phyloP scores from a whole-genome alignment of 2,797 vertebrate species.

The Clarias laeviceps region DNA sequence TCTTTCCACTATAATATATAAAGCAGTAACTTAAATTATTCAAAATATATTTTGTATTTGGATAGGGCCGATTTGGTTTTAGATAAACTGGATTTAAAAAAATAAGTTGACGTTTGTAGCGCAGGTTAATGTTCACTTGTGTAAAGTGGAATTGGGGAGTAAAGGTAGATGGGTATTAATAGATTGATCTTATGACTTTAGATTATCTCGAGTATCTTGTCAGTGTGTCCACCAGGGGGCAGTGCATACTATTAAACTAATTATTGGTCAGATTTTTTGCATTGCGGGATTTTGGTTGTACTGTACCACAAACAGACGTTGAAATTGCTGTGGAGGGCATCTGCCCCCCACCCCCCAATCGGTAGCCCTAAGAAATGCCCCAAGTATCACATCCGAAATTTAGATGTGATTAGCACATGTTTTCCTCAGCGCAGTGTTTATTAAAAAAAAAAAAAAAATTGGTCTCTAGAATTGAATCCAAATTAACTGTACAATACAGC shows the following conservation, averaged over 20 bases:
- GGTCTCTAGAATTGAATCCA: not conserved
- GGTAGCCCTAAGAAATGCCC: no score
- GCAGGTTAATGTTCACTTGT: no score
- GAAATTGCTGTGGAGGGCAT: no score
- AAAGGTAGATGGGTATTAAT: no score
- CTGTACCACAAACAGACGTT: not conserved
- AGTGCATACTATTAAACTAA: not conserved
- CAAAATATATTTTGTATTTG: not conserved
- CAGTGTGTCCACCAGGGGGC: slow-evolving; percentile 47
- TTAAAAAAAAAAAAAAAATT: no score
- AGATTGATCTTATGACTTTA: not conserved
- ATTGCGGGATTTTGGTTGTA: not conserved
- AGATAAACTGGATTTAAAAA: no score
- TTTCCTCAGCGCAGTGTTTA: not conserved
- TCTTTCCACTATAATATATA: not conserved
- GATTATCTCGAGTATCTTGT: not conserved
- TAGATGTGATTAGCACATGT: no score
- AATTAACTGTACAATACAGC: not conserved
- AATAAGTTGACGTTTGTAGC: no score
- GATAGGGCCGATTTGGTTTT: no score
- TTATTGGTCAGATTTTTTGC: not conserved
- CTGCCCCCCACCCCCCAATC: no score
- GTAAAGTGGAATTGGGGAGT: no score
- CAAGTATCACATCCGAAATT: no score
- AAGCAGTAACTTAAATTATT: not conserved